Conservation (phyloP, 2,797 vertebrate genomes). For the Kryptopterus vitreolus region DNA sequence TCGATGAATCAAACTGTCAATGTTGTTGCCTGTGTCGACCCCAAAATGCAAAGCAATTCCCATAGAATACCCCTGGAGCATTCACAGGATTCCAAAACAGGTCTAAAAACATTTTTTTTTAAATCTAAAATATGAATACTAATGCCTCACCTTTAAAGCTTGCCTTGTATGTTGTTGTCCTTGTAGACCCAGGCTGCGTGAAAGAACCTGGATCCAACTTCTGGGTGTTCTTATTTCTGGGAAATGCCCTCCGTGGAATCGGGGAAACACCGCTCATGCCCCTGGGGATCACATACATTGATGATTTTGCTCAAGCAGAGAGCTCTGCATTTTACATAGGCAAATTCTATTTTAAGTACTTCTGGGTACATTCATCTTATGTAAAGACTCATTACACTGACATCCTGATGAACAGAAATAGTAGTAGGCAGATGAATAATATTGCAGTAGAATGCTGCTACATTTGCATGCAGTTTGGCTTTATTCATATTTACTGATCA, state of each 20-base stretch:
- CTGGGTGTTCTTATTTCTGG: constrained; percentile 85
- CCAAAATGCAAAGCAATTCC: not conserved
- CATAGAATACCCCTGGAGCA: not conserved
- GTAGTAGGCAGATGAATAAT: not conserved
- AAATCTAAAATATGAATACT: too few species aligned
- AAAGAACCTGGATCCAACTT: constrained; percentile 2
- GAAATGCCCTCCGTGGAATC: constrained; percentile 89
- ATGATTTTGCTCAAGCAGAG: constrained; percentile 53
- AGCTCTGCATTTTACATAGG: constrained; percentile 13
- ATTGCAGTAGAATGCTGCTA: not conserved
- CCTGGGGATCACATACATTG: constrained; percentile 91
- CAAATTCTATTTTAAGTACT: not conserved
- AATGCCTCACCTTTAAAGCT: too few species aligned
- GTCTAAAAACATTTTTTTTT: not conserved
- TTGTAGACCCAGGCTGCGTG: not conserved
- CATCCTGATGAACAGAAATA: too few species aligned
- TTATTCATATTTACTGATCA: not conserved
- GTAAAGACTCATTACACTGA: too few species aligned
- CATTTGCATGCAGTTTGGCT: too few species aligned
- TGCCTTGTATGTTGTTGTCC: not conserved
- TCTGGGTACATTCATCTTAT: not conserved
- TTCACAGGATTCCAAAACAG: not conserved
- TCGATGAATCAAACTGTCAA: not conserved
- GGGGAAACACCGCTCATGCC: constrained; percentile 92
- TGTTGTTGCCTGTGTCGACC: not conserved